phyloP scores from a whole-genome alignment of 2,888 invertebrate genomes.

The Synanthedon vespiformis region DNA sequence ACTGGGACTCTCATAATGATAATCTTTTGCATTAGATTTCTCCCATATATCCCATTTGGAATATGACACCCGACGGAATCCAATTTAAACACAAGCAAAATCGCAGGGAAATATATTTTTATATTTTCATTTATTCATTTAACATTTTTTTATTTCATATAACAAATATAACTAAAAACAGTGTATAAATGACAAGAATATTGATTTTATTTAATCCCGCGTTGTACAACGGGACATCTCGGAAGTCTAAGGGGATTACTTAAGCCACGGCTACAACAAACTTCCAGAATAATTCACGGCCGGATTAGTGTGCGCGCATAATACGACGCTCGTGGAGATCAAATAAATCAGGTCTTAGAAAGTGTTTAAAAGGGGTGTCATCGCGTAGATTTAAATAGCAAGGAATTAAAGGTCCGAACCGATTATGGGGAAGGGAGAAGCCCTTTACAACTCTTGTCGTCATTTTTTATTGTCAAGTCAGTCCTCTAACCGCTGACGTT shows the following conservation, averaged over 20 bases:
- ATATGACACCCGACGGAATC: too few species aligned
- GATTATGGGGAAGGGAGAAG: too few species aligned
- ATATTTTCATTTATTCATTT: too few species aligned
- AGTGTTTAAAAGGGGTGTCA: conserved; percentile 41
- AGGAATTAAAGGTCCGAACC: too few species aligned
- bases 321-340: conserved; percentile 28
- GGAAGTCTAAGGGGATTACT: conserved; percentile 37
- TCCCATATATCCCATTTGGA: too few species aligned
- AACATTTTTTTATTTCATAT: too few species aligned
- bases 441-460: too few species aligned
- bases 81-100: too few species aligned
- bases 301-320: conserved; percentile 46
- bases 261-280: conserved; percentile 46
- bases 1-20: too few species aligned
- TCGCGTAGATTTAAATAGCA: conserved; percentile 4
- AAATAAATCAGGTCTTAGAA: conserved; percentile 51
- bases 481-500: not conserved
- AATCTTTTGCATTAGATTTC: too few species aligned
- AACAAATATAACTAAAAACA: not conserved
- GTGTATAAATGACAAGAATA: conserved; percentile 1
- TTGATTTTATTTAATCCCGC: conserved; percentile 11
- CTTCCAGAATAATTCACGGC: conserved; percentile 50
- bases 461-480: too few species aligned
- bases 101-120: too few species aligned
- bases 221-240: conserved; percentile 33